Evolutionary conservation across 2,113 vertebrate genomes (phyloP).

Genomic region (Notechis scutatus): DNA sequence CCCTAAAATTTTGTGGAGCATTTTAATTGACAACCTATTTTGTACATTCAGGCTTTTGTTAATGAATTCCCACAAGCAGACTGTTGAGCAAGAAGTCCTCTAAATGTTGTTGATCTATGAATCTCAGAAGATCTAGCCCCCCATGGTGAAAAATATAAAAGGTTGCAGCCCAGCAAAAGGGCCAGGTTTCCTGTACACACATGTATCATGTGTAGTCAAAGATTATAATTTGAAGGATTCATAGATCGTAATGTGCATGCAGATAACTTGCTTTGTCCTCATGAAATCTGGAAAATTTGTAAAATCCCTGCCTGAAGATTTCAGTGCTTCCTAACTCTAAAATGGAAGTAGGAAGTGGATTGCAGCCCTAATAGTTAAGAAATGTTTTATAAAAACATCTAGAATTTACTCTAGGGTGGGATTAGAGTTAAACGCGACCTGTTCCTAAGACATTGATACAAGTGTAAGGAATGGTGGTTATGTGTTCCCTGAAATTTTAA

Average conservation of each 20-base stretch:
- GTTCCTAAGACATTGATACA: background rate
- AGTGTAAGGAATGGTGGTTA: background rate
- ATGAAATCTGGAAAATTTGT: background rate
- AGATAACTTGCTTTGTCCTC: background rate
- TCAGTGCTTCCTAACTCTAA: background rate
- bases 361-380: background rate
- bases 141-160: background rate
- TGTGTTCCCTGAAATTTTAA: background rate
- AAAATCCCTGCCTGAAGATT: background rate
- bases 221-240: accelerated
- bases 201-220: background rate
- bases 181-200: background rate
- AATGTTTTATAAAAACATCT: background rate
- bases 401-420: background rate
- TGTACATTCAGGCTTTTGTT: background rate
- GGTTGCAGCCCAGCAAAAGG: background rate
- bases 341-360: background rate
- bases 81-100: background rate
- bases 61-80: background rate
- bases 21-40: constrained; percentile 12
- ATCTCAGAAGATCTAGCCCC: background rate
- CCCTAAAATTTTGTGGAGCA: background rate
- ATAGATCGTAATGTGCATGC: background rate
- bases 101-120: background rate
- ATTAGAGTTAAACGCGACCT: background rate